Evolutionary conservation across 2,113 vertebrate species (phyloP).

Genomic region (Picathartes gymnocephalus): DNA sequence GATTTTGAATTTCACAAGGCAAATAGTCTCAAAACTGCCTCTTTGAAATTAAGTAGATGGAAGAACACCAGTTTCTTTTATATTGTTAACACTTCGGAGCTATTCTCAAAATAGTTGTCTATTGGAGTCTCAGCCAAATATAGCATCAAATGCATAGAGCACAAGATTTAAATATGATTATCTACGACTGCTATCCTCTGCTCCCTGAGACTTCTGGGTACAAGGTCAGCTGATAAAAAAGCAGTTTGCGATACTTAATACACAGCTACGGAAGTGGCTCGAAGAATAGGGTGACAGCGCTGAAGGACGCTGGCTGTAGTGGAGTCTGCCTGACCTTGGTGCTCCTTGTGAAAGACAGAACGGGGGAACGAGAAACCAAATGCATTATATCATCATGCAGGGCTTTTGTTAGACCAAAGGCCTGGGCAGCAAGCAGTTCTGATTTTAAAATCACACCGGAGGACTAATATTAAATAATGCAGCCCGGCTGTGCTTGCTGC

Average conservation of each 20-base stretch:
- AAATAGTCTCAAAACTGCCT: neutral
- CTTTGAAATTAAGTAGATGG: neutral
- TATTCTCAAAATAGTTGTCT: neutral
- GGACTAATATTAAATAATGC: neutral
- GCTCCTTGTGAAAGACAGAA: neutral
- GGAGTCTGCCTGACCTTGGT: conserved; percentile 8
- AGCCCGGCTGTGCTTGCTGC: neutral
- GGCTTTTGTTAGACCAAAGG: neutral
- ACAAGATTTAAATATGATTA: neutral
- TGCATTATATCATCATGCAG: neutral
- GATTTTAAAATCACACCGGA: neutral
- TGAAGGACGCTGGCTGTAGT: neutral
- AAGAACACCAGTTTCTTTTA: neutral
- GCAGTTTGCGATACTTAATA: neutral
- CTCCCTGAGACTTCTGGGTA: neutral
- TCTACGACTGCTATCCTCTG: neutral
- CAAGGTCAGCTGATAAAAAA: conserved; percentile 3
- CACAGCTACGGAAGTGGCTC: neutral
- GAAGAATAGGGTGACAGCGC: neutral
- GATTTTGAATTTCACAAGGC: neutral
- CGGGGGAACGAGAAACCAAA: fast-evolving
- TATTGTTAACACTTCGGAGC: neutral
- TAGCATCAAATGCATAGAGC: neutral
- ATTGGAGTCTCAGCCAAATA: neutral
- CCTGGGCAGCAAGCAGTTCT: neutral